These are phyloP conservation scores for Lycocerus yunnanus DNA, from an alignment of 2,888 invertebrate genomes.

Conservation along the genomic window DNA sequence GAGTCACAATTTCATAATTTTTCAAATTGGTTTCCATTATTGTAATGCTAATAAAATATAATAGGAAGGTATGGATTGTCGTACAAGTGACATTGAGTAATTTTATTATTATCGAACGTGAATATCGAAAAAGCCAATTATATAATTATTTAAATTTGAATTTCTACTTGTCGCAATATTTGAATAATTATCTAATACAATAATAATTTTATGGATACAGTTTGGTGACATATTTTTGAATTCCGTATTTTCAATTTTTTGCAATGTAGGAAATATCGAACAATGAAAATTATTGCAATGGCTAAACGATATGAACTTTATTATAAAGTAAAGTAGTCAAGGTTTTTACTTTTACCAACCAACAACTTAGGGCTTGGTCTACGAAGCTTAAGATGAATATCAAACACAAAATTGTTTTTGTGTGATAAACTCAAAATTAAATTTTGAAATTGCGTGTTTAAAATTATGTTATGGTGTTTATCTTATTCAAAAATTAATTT, in stretches of 20 bases:
- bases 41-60: neutral
- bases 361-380: conserved; percentile 24
- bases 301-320: conserved; percentile 28
- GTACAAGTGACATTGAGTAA: neutral
- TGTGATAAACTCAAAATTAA: neutral
- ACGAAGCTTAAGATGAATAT: conserved; percentile 26
- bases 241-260: neutral
- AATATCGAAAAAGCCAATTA: neutral
- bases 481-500: neutral
- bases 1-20: neutral
- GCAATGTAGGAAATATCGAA: neutral
- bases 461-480: neutral
- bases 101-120: neutral
- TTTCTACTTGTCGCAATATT: neutral
- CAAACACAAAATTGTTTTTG: conserved; percentile 26
- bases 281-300: conserved; percentile 13
- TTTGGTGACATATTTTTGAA: neutral
- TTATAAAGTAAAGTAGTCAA: conserved; percentile 24
- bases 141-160: neutral
- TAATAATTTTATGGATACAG: neutral
- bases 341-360: conserved; percentile 38
- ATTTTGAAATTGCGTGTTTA: neutral
- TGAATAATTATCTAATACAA: neutral
- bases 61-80: neutral
- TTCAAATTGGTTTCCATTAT: neutral